A percentile compares a stretch with the other conserved stretches of the same genome.
These are phyloP conservation scores for Philhelius pedissequus DNA, from an alignment of 2,888 invertebrate genomes.

Conservation along the genomic window DNA sequence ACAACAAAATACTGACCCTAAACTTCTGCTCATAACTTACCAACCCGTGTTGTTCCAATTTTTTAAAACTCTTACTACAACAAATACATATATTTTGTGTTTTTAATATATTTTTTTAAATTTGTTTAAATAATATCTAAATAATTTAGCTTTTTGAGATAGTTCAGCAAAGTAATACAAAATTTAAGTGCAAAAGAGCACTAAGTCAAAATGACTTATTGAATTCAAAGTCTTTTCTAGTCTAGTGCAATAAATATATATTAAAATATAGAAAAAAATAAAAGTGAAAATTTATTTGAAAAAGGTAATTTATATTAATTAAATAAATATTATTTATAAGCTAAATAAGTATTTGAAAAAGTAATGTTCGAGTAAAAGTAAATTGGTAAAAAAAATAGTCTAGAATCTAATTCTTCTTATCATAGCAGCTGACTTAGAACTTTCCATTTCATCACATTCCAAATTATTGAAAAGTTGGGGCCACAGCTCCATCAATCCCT, in stretches of 20 bases:
- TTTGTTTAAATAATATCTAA: too few species aligned
- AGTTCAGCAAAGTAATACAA: too few species aligned
- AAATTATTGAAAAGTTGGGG: too few species aligned
- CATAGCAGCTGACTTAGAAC: neutral
- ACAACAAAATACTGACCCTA: too few species aligned
- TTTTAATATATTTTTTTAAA: too few species aligned
- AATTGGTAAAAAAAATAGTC: neutral
- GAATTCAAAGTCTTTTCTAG: too few species aligned
- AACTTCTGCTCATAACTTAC: too few species aligned
- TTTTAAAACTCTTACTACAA: too few species aligned
- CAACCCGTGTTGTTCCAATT: too few species aligned
- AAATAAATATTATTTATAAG: neutral
- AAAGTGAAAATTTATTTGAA: neutral
- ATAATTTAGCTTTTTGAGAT: neutral
- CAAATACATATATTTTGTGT: too few species aligned
- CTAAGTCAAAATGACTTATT: too few species aligned
- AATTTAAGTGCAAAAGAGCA: too few species aligned
- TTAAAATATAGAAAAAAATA: neutral
- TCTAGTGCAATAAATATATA: neutral
- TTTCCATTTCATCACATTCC: neutral
- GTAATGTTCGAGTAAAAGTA: neutral
- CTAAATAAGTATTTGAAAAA: neutral
- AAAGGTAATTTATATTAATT: neutral
- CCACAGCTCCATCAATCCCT: slow-evolving; percentile 10
- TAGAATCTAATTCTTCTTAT: neutral